phyloP scores from a whole-genome alignment of 1,140 invertebrate species.

The Centruroides vittatus region DNA sequence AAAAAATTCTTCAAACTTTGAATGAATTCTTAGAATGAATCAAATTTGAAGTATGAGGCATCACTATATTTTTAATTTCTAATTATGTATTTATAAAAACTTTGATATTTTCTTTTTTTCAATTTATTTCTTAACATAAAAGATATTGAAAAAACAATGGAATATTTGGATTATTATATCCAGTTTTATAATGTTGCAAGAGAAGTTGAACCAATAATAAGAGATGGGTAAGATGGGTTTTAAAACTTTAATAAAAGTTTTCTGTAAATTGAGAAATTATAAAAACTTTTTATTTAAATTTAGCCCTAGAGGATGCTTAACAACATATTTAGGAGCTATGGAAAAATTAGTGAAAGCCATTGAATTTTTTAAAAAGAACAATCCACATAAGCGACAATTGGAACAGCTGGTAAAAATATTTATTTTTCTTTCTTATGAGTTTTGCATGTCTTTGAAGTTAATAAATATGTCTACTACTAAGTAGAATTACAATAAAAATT shows the following conservation, averaged over 20 bases:
- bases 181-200: slow-evolving; percentile 75
- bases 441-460: too few relatives aligned
- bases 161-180: slow-evolving; percentile 71
- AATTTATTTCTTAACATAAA: neutral
- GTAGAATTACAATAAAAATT: too few relatives aligned
- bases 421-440: too few relatives aligned
- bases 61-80: too few relatives aligned
- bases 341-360: slow-evolving; percentile 72
- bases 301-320: slow-evolving; percentile 35
- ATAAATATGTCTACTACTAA: too few relatives aligned
- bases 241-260: neutral
- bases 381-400: slow-evolving; percentile 82
- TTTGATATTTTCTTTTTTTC: too few relatives aligned
- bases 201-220: slow-evolving; percentile 64
- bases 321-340: slow-evolving; percentile 62
- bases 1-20: too few relatives aligned
- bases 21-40: too few relatives aligned
- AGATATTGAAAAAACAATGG: slow-evolving; percentile 50
- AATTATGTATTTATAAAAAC: too few relatives aligned
- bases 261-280: too few relatives aligned
- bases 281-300: neutral
- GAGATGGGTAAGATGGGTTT: slow-evolving; percentile 39
- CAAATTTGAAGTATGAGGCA: too few relatives aligned
- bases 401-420: slow-evolving; percentile 54
- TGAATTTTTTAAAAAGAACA: slow-evolving; percentile 83